phyloP scores from a whole-genome alignment of 1,140 invertebrate genomes.

The Helicorthomorpha holstii region DNA sequence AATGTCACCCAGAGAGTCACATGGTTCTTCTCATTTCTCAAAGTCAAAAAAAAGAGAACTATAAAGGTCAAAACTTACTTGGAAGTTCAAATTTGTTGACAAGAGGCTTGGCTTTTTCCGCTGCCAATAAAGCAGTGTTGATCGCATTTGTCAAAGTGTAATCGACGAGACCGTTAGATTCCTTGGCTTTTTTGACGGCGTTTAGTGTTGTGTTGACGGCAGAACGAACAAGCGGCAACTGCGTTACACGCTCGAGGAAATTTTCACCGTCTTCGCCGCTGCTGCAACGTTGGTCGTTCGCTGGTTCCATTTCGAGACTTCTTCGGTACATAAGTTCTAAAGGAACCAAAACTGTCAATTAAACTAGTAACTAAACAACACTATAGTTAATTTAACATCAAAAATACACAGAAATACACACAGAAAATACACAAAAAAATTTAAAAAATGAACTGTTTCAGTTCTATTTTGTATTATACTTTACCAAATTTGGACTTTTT shows the following conservation, averaged over 20 bases:
- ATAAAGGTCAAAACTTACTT: not conserved
- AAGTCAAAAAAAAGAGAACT: not conserved
- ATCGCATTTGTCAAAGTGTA: not conserved
- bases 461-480: too few species aligned
- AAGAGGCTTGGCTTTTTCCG: not conserved
- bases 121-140: not conserved
- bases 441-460: too few species aligned
- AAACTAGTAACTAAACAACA: too few species aligned
- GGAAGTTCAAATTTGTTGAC: not conserved
- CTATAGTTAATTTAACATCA: too few species aligned
- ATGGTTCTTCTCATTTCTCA: not conserved
- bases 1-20: not conserved
- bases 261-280: not conserved
- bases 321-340: not conserved
- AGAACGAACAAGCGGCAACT: not conserved
- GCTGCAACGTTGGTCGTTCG: not conserved
- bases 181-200: not conserved
- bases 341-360: too few species aligned
- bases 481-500: too few species aligned
- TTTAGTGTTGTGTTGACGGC: not conserved
- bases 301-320: not conserved
- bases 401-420: too few species aligned
- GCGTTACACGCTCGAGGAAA: not conserved
- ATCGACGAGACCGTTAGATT: not conserved
- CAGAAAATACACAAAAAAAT: too few species aligned